Conservation (phyloP, 2,113 vertebrate genomes). For the Proteles cristata region DNA sequence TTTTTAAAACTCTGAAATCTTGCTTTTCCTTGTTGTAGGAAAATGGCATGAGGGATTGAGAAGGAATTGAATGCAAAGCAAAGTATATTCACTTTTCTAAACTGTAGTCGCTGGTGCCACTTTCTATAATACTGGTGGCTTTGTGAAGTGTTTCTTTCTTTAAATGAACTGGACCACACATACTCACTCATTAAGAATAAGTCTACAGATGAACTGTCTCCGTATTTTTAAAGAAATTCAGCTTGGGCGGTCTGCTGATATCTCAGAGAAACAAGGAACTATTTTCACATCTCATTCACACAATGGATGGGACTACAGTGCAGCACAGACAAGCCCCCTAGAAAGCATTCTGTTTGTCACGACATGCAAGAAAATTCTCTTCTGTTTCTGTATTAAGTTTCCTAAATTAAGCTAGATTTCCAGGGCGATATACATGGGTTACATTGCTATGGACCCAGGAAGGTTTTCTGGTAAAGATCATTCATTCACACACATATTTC, state of each 20-base stretch:
- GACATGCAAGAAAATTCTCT: background rate
- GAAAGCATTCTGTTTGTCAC: background rate
- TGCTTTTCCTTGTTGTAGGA: slow-evolving; percentile 32
- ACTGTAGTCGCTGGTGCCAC: slow-evolving; percentile 5
- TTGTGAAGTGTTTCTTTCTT: slow-evolving; percentile 61
- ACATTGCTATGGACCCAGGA: fast-evolving
- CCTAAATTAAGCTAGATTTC: background rate
- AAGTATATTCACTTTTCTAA: slow-evolving; percentile 55
- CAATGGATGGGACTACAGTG: slow-evolving; percentile 47
- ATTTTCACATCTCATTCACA: slow-evolving; percentile 71
- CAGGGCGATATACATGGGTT: background rate
- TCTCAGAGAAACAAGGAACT: slow-evolving; percentile 66
- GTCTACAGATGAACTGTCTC: slow-evolving; percentile 75
- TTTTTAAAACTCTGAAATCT: slow-evolving; percentile 56
- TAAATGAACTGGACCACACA: slow-evolving; percentile 71
- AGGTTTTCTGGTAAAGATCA: background rate
- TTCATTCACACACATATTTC: background rate
- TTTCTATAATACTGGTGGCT: background rate
- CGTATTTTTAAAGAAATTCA: slow-evolving; percentile 67
- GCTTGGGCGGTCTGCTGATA: slow-evolving; percentile 79
- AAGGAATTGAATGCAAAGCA: background rate
- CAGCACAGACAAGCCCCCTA: slow-evolving; percentile 52
- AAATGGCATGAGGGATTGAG: background rate
- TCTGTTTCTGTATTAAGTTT: background rate
- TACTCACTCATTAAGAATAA: slow-evolving; percentile 42